Conservation (phyloP, 1,140 invertebrate species). For the Limonius californicus region DNA sequence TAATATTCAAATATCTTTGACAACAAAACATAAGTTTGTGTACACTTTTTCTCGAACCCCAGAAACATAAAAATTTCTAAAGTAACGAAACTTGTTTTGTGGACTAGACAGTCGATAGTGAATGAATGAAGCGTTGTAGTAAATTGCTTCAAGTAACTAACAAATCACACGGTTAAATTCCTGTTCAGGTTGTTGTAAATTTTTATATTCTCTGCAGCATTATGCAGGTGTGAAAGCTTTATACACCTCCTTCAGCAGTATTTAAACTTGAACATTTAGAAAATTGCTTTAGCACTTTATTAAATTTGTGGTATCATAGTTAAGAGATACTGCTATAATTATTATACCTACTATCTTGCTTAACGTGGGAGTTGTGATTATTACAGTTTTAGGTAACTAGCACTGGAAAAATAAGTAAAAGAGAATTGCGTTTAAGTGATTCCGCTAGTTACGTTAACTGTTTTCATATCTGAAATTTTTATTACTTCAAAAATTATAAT, state of each 20-base stretch:
- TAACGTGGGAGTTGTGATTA: too few species aligned
- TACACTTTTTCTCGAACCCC: background rate
- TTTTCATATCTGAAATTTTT: too few species aligned
- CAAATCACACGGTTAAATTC: background rate
- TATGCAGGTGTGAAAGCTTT: constrained; percentile 6
- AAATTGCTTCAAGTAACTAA: constrained; percentile 1
- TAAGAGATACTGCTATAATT: too few species aligned
- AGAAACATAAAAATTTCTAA: constrained; percentile 1
- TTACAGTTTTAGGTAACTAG: too few species aligned
- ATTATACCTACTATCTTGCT: too few species aligned
- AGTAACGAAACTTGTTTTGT: constrained; percentile 8
- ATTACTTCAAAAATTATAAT: too few species aligned
- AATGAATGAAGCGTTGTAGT: background rate
- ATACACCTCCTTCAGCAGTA: background rate
- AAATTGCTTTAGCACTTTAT: too few species aligned
- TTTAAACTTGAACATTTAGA: too few species aligned
- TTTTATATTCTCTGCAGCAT: background rate
- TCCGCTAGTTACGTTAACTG: too few species aligned
- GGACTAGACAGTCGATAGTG: background rate
- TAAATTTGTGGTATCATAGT: too few species aligned
- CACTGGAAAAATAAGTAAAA: too few species aligned
- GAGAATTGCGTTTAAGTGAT: too few species aligned
- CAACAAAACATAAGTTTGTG: constrained; percentile 10
- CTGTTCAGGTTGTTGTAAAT: background rate
- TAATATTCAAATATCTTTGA: constrained; percentile 12